A percentile compares a stretch with the other conserved stretches of the same genome.
Conservation (phyloP, 2,888 invertebrate species). For the Pachydiplax longipennis region DNA sequence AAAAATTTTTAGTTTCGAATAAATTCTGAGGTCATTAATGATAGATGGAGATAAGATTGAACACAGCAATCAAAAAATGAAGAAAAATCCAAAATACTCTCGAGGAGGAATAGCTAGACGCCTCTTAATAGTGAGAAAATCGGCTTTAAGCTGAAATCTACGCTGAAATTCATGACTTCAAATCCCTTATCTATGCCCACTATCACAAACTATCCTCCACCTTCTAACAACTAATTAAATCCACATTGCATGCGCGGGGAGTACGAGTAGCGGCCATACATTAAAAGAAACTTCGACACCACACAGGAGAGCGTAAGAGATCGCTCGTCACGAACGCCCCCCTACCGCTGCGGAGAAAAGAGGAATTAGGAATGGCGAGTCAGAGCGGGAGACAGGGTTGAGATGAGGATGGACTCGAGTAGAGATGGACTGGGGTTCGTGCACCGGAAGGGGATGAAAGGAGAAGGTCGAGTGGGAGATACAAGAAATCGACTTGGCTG, state of each 20-base stretch:
- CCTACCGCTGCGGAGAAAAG: background rate
- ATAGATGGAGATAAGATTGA: too few species aligned
- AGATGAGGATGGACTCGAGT: background rate
- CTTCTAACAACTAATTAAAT: background rate
- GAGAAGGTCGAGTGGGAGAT: background rate
- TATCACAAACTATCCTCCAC: background rate
- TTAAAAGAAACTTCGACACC: too few species aligned
- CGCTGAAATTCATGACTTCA: too few species aligned
- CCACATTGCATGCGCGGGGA: background rate
- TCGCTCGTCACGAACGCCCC: constrained; percentile 3
- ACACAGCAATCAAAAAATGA: too few species aligned
- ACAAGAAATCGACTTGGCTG: background rate
- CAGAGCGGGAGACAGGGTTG: background rate
- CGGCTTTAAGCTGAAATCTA: too few species aligned
- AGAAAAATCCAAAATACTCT: too few species aligned
- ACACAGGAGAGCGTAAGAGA: too few species aligned
- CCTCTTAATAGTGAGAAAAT: too few species aligned
- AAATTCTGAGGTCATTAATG: too few species aligned
- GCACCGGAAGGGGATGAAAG: background rate
- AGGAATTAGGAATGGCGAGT: background rate
- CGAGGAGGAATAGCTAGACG: too few species aligned
- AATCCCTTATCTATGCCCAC: background rate
- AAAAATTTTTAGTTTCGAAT: too few species aligned
- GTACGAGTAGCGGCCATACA: background rate
- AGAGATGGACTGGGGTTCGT: background rate